Percentiles rank a stretch among this genome's conserved stretches.
These are phyloP conservation scores for Cyclura pinguis DNA, from an alignment of 2,797 vertebrate genomes.

Conservation along the genomic window DNA sequence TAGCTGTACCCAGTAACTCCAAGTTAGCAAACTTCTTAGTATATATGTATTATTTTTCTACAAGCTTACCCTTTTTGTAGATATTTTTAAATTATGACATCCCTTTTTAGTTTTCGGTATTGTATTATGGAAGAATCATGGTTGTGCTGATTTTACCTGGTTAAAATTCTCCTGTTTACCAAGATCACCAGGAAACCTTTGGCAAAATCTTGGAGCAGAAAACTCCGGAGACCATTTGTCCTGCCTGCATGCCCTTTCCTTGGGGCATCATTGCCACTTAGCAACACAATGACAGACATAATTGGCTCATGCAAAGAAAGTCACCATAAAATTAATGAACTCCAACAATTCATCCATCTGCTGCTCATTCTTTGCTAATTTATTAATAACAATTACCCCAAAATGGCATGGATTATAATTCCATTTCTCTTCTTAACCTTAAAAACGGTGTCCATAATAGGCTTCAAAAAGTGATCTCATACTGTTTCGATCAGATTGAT, in stretches of 20 bases:
- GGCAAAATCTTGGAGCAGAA: slow-evolving; percentile 39
- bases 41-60: too few relatives aligned
- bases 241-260: slow-evolving; percentile 65
- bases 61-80: not conserved
- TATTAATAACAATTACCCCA: slow-evolving; percentile 83
- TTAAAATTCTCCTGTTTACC: not conserved
- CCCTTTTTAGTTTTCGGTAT: not conserved
- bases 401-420: slow-evolving; percentile 78
- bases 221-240: slow-evolving; percentile 52
- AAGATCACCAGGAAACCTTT: slow-evolving; percentile 9
- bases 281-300: slow-evolving; percentile 73
- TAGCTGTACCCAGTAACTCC: too few relatives aligned
- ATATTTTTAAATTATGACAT: not conserved
- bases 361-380: slow-evolving; percentile 78
- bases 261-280: slow-evolving; percentile 68
- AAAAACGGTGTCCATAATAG: slow-evolving; percentile 70
- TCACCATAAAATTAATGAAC: slow-evolving; percentile 80
- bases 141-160: not conserved
- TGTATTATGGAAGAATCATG: not conserved
- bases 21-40: too few relatives aligned
- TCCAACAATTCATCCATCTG: slow-evolving; percentile 79
- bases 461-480: slow-evolving; percentile 76
- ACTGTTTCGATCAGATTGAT: slow-evolving; percentile 76
- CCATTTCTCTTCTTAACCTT: slow-evolving; percentile 78
- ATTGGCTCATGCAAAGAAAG: slow-evolving; percentile 78